These are phyloP conservation scores for Latrodectus geometricus DNA, from an alignment of 1,140 invertebrate species.

Conservation along the genomic window DNA sequence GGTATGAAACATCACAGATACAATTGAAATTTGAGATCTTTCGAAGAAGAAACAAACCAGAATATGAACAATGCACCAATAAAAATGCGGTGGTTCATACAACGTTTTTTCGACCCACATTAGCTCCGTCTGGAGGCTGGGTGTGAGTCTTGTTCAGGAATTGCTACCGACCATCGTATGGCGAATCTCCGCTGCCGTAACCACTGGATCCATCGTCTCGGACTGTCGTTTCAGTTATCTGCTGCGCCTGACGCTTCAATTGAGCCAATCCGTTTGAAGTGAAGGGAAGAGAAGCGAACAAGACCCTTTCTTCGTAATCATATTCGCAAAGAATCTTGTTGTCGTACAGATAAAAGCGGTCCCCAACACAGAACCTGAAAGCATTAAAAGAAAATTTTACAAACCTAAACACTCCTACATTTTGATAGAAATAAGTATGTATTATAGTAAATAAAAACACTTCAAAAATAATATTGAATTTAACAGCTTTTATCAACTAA, in stretches of 20 bases:
- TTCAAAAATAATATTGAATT: too few species aligned
- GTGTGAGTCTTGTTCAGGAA: not conserved
- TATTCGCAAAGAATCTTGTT: constrained; percentile 95
- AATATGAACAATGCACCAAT: too few species aligned
- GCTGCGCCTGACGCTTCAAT: constrained; percentile 58
- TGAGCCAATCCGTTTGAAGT: constrained; percentile 78
- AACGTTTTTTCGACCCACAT: too few species aligned
- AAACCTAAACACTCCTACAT: too few species aligned
- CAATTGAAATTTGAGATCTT: too few species aligned
- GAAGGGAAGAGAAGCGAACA: constrained; percentile 86
- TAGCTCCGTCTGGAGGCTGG: too few species aligned
- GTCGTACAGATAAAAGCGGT: constrained; percentile 91
- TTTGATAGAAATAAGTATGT: too few species aligned
- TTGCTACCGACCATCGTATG: constrained; percentile 64
- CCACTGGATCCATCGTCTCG: constrained; percentile 64
- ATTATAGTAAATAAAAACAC: too few species aligned
- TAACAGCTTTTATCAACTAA: too few species aligned
- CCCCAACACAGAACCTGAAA: constrained; percentile 93
- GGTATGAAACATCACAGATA: too few species aligned
- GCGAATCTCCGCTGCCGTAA: constrained; percentile 65
- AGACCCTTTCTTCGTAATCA: constrained; percentile 90
- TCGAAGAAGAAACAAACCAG: too few species aligned
- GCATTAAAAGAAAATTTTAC: not conserved
- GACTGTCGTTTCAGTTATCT: constrained; percentile 33
- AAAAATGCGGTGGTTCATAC: too few species aligned